Conservation (phyloP, 1,140 invertebrate genomes). For the Wiebesia pumilae region DNA sequence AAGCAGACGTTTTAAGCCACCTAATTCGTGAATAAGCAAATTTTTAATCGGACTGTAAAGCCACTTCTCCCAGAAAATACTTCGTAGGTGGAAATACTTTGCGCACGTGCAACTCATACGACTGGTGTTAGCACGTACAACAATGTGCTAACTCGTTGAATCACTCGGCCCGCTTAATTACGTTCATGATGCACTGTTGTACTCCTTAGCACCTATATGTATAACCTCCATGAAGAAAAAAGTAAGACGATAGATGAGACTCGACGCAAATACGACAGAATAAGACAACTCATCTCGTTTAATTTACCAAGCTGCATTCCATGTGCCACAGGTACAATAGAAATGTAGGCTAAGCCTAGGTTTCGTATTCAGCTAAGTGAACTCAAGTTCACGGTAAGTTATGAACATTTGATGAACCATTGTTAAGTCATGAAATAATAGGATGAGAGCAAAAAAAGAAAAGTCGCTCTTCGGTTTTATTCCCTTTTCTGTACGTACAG, state of each 20-base stretch:
- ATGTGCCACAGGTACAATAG: neutral
- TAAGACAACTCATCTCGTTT: neutral
- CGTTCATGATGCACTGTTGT: neutral
- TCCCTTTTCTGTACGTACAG: too few relatives aligned
- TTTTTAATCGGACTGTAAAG: neutral
- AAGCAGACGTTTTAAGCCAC: neutral
- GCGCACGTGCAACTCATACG: neutral
- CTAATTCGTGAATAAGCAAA: neutral
- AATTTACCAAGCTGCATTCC: neutral
- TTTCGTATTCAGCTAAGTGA: neutral
- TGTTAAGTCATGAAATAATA: neutral
- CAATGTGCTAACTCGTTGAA: neutral
- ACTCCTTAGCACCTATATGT: neutral
- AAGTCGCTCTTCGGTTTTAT: neutral
- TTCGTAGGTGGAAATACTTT: neutral
- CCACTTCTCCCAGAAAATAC: neutral
- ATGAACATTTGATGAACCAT: neutral
- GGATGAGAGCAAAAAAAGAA: neutral
- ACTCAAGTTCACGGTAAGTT: neutral
- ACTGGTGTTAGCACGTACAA: neutral
- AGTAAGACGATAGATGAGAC: neutral
- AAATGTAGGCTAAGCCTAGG: neutral
- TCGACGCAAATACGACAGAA: neutral
- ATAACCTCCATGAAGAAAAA: neutral
- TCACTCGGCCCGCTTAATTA: neutral